Percentiles rank a stretch among this genome's conserved stretches.
Conservation (phyloP, 2,888 invertebrate species). For the Orchestes rusci region DNA sequence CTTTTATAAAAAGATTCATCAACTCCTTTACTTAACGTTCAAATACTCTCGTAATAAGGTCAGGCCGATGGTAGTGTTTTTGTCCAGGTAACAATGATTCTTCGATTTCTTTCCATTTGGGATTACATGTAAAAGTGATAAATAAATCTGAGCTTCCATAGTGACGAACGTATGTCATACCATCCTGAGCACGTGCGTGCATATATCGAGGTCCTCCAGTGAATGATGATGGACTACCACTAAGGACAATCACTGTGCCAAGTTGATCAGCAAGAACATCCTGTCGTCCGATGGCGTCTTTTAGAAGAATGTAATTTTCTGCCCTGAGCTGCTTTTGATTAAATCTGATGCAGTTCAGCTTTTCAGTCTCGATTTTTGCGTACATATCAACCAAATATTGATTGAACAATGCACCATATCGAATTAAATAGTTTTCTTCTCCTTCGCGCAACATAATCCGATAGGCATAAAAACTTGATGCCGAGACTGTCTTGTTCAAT, state of each 20-base stretch:
- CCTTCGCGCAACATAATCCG: constrained; percentile 15
- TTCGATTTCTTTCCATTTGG: constrained; percentile 11
- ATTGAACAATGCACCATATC: constrained; percentile 32
- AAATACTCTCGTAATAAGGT: background rate
- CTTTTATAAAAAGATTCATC: background rate
- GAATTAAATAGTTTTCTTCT: constrained; percentile 29
- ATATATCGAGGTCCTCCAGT: constrained; percentile 34
- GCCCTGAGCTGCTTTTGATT: constrained; percentile 34
- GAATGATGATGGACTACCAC: constrained; percentile 29
- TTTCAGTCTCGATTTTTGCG: constrained; percentile 38
- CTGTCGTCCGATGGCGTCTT: constrained; percentile 29
- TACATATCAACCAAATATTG: constrained; percentile 40
- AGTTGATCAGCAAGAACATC: constrained; percentile 27
- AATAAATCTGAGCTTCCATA: constrained; percentile 16
- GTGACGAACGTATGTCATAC: constrained; percentile 32
- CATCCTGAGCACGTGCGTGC: constrained; percentile 34
- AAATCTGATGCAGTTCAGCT: constrained; percentile 32
- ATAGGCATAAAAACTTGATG: constrained; percentile 10
- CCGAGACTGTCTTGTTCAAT: constrained; percentile 7
- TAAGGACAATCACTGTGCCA: constrained; percentile 25
- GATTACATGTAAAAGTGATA: constrained; percentile 16
- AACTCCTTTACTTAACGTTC: background rate
- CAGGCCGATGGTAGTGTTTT: background rate
- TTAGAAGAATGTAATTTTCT: constrained; percentile 37
- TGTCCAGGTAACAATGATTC: background rate